Conservation (phyloP, 2,888 invertebrate genomes). For the Mechanitis mazaeus region DNA sequence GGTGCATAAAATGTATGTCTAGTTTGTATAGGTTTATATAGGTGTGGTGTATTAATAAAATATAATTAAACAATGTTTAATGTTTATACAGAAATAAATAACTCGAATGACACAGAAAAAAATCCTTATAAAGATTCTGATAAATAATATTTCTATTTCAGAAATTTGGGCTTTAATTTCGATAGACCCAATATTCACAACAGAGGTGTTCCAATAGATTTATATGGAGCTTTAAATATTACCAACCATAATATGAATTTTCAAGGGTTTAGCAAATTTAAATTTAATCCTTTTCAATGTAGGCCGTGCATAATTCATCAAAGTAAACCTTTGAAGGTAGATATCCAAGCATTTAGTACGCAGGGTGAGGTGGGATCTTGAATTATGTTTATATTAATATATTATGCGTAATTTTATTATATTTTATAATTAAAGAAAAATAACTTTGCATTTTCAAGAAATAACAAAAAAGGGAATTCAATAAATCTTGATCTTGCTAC, state of each 20-base stretch:
- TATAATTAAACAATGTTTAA: too few relatives aligned
- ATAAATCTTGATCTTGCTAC: too few relatives aligned
- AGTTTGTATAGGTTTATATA: too few relatives aligned
- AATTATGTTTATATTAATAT: conserved; percentile 12
- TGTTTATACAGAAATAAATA: too few relatives aligned
- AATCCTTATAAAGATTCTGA: too few relatives aligned
- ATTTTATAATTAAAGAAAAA: neutral
- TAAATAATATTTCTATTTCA: too few relatives aligned
- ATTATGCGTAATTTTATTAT: neutral
- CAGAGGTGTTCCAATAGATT: conserved; percentile 6
- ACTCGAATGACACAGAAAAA: too few relatives aligned
- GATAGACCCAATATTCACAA: neutral
- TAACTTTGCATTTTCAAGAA: neutral
- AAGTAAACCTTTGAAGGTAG: conserved; percentile 30
- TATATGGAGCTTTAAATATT: conserved; percentile 13
- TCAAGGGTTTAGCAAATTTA: conserved; percentile 20
- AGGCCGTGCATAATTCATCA: conserved; percentile 42
- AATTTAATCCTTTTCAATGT: conserved; percentile 31
- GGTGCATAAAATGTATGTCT: too few relatives aligned
- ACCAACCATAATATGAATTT: conserved; percentile 15
- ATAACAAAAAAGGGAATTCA: too few relatives aligned
- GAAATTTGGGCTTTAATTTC: neutral
- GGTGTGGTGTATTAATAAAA: too few relatives aligned
- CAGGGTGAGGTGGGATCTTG: conserved; percentile 28
- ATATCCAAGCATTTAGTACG: conserved; percentile 20